Evolutionary conservation across 1,140 invertebrate species (phyloP).

Genomic region (Eumaeus atala): DNA sequence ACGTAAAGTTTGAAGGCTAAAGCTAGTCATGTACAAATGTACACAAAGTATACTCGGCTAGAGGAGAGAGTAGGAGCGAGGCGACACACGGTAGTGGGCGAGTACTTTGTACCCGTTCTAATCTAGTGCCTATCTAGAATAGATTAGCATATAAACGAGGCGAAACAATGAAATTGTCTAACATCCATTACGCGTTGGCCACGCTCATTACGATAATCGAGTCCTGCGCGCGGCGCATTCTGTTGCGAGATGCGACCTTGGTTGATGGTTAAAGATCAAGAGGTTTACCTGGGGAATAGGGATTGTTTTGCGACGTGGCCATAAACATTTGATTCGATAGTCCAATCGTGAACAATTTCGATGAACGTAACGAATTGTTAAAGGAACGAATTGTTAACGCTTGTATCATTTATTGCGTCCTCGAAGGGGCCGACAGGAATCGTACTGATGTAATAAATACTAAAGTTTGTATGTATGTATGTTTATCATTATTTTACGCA

Average conservation of each 20-base stretch:
- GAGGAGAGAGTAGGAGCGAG: neutral
- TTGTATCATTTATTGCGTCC: too few relatives aligned
- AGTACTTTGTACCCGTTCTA: constrained; percentile 21
- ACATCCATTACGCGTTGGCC: constrained; percentile 31
- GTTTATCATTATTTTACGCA: too few relatives aligned
- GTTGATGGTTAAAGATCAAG: neutral
- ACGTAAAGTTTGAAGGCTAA: too few relatives aligned
- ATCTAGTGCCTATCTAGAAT: constrained; percentile 27
- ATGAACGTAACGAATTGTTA: too few relatives aligned
- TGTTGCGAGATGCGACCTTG: neutral
- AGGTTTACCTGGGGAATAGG: too few relatives aligned
- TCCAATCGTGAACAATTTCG: too few relatives aligned
- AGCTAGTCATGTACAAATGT: neutral
- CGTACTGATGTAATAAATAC: too few relatives aligned
- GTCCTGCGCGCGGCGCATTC: constrained; percentile 12
- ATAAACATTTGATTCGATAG: too few relatives aligned
- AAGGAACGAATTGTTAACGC: too few relatives aligned
- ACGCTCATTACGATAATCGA: constrained; percentile 30
- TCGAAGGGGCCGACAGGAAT: too few relatives aligned
- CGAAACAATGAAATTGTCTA: constrained; percentile 34
- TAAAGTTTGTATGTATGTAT: too few relatives aligned
- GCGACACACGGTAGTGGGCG: constrained; percentile 24
- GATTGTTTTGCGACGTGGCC: too few relatives aligned
- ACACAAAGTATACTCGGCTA: neutral
- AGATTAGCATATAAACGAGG: constrained; percentile 33